A percentile compares a stretch with the other conserved stretches of the same genome.
phyloP scores from a whole-genome alignment of 2,113 vertebrate genomes.

The Geococcyx californianus region DNA sequence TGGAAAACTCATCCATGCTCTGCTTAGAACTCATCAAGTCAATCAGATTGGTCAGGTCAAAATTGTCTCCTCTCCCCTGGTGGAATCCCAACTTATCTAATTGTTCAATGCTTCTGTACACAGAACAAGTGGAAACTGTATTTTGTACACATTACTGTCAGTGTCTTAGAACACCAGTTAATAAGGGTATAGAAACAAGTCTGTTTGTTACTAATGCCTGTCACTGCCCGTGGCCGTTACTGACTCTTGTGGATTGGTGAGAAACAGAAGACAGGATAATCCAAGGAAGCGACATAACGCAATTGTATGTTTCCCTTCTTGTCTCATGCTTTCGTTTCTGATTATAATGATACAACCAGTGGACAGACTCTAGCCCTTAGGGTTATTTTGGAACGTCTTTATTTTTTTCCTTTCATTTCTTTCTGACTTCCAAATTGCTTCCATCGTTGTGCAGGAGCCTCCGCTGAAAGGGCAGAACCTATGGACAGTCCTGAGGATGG shows the following conservation, averaged over 20 bases:
- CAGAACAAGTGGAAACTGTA: not conserved
- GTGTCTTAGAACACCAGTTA: not conserved
- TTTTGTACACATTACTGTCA: not conserved
- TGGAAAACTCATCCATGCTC: rapidly evolving
- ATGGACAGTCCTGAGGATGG: not conserved
- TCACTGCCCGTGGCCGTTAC: not conserved
- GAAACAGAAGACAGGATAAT: not conserved
- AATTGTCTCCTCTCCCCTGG: not conserved
- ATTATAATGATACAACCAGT: not conserved
- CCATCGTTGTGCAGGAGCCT: not conserved
- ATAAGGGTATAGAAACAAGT: not conserved
- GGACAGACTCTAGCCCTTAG: not conserved
- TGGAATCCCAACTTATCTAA: rapidly evolving
- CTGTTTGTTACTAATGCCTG: not conserved
- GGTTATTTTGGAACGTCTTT: not conserved
- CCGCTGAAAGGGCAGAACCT: not conserved
- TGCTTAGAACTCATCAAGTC: rapidly evolving
- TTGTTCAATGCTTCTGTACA: not conserved
- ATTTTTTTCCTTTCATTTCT: not conserved
- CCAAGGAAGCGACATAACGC: rapidly evolving
- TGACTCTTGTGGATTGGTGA: rapidly evolving
- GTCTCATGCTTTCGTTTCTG: not conserved
- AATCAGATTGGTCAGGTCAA: rapidly evolving
- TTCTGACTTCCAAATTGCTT: not conserved
- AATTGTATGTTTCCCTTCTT: not conserved